Evolutionary conservation across 1,140 invertebrate genomes (phyloP).

Genomic region (Penaeus japonicus): DNA sequence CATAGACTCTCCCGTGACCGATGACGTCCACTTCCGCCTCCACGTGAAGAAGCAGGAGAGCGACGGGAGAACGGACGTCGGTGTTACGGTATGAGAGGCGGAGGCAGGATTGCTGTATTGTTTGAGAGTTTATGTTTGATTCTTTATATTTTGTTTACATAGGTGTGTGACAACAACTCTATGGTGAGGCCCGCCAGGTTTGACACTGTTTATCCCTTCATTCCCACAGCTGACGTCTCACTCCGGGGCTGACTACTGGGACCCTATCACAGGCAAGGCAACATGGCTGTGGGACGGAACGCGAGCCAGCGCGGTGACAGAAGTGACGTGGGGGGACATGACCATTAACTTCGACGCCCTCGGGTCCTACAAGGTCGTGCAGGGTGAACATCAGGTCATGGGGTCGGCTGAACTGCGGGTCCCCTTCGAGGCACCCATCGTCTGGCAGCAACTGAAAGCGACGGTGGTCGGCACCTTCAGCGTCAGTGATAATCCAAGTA

Average conservation of each 20-base stretch:
- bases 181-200: no score
- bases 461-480: not conserved
- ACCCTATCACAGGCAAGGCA: not conserved
- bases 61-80: not conserved
- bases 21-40: not conserved
- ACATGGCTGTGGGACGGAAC: conserved; percentile 8
- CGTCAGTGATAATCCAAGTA: not conserved
- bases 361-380: not conserved
- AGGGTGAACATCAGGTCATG: not conserved
- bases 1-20: not conserved
- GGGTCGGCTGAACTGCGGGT: not conserved
- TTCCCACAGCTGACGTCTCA: not conserved
- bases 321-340: not conserved
- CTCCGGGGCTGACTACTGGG: conserved; percentile 28
- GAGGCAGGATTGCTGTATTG: not conserved
- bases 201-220: not conserved
- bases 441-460: conserved; percentile 8
- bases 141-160: no score
- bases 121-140: no score
- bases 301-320: not conserved
- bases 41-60: not conserved
- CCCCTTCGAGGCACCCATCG: not conserved
- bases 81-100: not conserved
- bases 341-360: not conserved
- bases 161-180: no score